phyloP scores from a whole-genome alignment of 2,888 invertebrate genomes.

The Idaea straminata region DNA sequence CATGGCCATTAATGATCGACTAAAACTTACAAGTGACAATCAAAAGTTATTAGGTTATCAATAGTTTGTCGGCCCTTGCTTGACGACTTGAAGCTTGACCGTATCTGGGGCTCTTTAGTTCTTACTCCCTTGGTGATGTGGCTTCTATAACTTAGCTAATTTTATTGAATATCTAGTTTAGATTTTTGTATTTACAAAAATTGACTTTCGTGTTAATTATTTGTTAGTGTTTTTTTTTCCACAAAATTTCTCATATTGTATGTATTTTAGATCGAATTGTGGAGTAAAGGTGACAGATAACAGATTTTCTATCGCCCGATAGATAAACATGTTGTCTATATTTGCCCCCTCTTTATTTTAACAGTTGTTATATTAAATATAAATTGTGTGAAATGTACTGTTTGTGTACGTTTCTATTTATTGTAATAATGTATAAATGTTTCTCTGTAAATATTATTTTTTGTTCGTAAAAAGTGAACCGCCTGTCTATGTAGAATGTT shows the following conservation, averaged over 20 bases:
- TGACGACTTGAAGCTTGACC: slow-evolving; percentile 44
- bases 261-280: slow-evolving; percentile 43
- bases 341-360: slow-evolving; percentile 34
- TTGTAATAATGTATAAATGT: slow-evolving; percentile 39
- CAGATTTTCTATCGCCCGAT: neutral
- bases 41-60: too few species aligned
- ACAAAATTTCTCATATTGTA: neutral
- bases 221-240: slow-evolving; percentile 32
- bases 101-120: slow-evolving; percentile 24
- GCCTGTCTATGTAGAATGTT: slow-evolving; percentile 50
- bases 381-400: slow-evolving; percentile 43
- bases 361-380: slow-evolving; percentile 41
- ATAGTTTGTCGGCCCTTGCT: slow-evolving; percentile 36
- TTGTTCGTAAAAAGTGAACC: slow-evolving; percentile 34
- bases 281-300: slow-evolving; percentile 40
- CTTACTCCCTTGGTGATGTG: slow-evolving; percentile 30
- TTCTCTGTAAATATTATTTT: slow-evolving; percentile 78
- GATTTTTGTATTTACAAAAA: slow-evolving; percentile 44
- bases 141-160: neutral
- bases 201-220: slow-evolving; percentile 37
- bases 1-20: too few species aligned
- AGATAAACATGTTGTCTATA: slow-evolving; percentile 3
- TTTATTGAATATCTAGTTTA: slow-evolving; percentile 44
- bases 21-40: too few species aligned
- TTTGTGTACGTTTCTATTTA: slow-evolving; percentile 37